Percentiles rank a stretch among this genome's conserved stretches.
These are phyloP conservation scores for Halictus quadricinctus DNA, from an alignment of 2,888 invertebrate species.

Conservation along the genomic window DNA sequence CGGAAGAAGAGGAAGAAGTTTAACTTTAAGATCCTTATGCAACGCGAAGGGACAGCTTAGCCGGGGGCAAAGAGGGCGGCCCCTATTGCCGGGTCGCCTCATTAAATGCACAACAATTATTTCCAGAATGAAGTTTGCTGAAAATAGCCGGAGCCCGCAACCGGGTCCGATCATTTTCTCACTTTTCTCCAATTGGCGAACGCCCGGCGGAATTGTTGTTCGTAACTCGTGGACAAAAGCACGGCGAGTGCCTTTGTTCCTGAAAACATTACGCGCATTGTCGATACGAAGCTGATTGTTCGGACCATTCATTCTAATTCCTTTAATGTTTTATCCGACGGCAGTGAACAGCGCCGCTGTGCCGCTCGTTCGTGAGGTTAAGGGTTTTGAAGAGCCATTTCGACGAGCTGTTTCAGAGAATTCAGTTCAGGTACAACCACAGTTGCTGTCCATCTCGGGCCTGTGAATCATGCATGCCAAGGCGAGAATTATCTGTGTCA, in stretches of 20 bases:
- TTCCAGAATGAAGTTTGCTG: slow-evolving; percentile 30
- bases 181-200: slow-evolving; percentile 25
- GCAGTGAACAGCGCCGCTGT: slow-evolving; percentile 1
- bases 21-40: slow-evolving; percentile 66
- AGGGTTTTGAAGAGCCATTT: slow-evolving; percentile 1
- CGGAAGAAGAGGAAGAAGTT: slow-evolving; percentile 32
- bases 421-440: neutral
- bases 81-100: slow-evolving; percentile 20
- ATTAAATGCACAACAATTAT: slow-evolving; percentile 50
- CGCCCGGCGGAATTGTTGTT: slow-evolving; percentile 10
- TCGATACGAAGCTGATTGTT: slow-evolving; percentile 16
- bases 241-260: slow-evolving; percentile 8
- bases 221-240: slow-evolving; percentile 14
- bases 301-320: neutral
- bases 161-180: slow-evolving; percentile 27
- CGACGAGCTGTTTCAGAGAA: neutral
- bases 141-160: slow-evolving; percentile 13
- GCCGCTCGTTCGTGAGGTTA: neutral
- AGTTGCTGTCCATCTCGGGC: neutral
- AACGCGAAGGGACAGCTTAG: slow-evolving; percentile 41
- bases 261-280: slow-evolving; percentile 1
- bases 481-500: neutral
- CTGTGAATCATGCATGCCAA: neutral
- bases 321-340: slow-evolving; percentile 27
- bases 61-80: slow-evolving; percentile 14